phyloP scores from a whole-genome alignment of 2,797 vertebrate species.

The Pipistrellus pygmaeus region DNA sequence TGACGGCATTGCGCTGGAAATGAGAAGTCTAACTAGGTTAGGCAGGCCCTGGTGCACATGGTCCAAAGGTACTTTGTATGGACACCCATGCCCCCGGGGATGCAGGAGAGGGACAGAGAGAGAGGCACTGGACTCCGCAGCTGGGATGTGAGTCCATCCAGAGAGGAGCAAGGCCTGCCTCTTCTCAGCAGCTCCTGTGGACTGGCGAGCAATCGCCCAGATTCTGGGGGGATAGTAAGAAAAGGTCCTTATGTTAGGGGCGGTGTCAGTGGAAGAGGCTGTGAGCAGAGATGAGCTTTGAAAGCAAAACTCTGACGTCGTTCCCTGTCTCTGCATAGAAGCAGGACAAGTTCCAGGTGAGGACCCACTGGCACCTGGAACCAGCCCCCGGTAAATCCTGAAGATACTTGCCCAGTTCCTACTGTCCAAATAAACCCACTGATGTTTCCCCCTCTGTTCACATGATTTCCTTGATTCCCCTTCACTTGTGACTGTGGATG shows the following conservation, averaged over 20 bases:
- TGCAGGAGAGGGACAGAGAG: background rate
- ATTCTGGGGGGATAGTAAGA: background rate
- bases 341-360: background rate
- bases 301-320: background rate
- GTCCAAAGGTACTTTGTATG: slow-evolving; percentile 70
- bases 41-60: slow-evolving; percentile 72
- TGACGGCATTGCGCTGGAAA: slow-evolving; percentile 87
- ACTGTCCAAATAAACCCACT: slow-evolving; percentile 43
- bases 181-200: slow-evolving; percentile 15
- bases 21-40: slow-evolving; percentile 89
- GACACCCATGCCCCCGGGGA: slow-evolving; percentile 46
- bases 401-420: slow-evolving; percentile 28
- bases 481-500: slow-evolving; percentile 57
- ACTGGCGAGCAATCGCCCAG: background rate
- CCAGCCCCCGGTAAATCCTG: slow-evolving; percentile 41
- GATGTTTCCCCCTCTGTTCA: slow-evolving; percentile 4
- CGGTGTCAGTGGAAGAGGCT: background rate
- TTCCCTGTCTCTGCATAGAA: background rate
- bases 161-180: background rate
- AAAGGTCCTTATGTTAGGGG: background rate
- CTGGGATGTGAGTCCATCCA: background rate
- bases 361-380: background rate
- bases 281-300: background rate
- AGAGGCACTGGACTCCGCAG: slow-evolving; percentile 33
- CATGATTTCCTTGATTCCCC: slow-evolving; percentile 30